A percentile compares a stretch with the other conserved stretches of the same genome.
Evolutionary conservation across 2,797 vertebrate species (phyloP).

Genomic region (Hemibagrus guttatus): DNA sequence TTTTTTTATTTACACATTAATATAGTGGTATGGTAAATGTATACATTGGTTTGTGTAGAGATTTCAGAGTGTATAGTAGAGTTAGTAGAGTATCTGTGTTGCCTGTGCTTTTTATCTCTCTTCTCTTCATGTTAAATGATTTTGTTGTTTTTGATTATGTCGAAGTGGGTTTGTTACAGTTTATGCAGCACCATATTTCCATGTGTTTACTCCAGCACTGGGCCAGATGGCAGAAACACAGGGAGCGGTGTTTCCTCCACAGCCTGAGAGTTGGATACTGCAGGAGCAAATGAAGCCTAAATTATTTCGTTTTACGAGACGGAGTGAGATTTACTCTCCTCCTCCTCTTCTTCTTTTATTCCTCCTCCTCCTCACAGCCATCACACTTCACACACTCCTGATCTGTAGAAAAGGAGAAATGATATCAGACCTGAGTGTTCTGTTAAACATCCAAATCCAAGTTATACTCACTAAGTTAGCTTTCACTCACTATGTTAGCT

Average conservation of each 20-base stretch:
- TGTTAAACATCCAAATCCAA: not conserved
- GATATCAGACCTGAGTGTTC: not conserved
- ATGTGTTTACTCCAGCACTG: slow-evolving; percentile 49
- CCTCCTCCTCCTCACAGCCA: not conserved
- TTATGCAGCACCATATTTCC: not conserved
- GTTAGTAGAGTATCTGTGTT: not conserved
- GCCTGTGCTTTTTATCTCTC: not conserved
- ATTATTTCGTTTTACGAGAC: slow-evolving; percentile 69
- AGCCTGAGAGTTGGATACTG: slow-evolving; percentile 74
- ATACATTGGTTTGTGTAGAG: not conserved
- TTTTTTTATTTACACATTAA: too few relatives aligned
- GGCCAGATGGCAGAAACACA: slow-evolving; percentile 71
- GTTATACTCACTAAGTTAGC: not conserved
- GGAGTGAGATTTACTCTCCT: slow-evolving; percentile 56
- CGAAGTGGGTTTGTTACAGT: not conserved
- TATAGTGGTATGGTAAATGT: not conserved
- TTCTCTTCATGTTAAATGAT: not conserved
- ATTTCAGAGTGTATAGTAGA: not conserved
- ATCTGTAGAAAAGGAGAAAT: not conserved
- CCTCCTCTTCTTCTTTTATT: not conserved
- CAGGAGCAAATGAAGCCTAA: slow-evolving; percentile 75
- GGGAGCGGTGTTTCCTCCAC: slow-evolving; percentile 67
- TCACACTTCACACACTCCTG: not conserved
- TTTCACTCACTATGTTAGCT: not conserved
- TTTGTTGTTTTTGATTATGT: not conserved